Evolutionary conservation across 2,113 vertebrate species (phyloP).

Genomic region (Cyprinodon tularosa): DNA sequence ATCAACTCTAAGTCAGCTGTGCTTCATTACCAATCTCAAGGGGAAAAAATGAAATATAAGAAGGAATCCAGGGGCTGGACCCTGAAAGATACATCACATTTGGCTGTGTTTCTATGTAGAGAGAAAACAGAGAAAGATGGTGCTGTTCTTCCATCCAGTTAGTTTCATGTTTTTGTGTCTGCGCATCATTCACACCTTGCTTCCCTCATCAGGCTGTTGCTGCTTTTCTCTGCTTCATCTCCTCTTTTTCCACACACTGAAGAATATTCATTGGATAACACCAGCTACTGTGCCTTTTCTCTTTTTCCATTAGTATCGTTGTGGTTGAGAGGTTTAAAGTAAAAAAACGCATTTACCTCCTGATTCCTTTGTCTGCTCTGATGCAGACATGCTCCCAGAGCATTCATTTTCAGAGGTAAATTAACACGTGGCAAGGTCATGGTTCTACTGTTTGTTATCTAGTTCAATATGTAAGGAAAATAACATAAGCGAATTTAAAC

Average conservation of each 20-base stretch:
- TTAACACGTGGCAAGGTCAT: constrained; percentile 9
- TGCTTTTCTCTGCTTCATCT: not conserved
- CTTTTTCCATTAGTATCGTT: not conserved
- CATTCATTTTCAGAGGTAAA: constrained; percentile 19
- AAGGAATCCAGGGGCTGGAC: constrained; percentile 28
- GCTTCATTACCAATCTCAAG: constrained; percentile 65
- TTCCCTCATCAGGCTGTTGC: constrained; percentile 11
- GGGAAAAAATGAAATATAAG: constrained; percentile 11
- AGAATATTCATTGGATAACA: constrained; percentile 15
- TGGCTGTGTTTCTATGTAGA: constrained; percentile 29
- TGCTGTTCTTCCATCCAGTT: constrained; percentile 27
- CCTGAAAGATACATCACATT: constrained; percentile 40
- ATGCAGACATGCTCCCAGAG: constrained; percentile 19
- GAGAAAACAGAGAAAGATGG: constrained; percentile 13
- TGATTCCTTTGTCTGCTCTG: constrained; percentile 8
- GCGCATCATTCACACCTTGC: constrained; percentile 26
- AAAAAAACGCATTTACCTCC: constrained; percentile 9
- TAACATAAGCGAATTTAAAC: not conserved
- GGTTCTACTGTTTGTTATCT: constrained; percentile 18
- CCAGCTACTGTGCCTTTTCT: constrained; percentile 15
- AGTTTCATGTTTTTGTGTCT: constrained; percentile 1
- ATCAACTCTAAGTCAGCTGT: constrained; percentile 60
- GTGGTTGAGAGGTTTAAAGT: constrained; percentile 4
- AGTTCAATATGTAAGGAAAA: not conserved
- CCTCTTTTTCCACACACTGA: constrained; percentile 5